Evolutionary conservation across 2,113 vertebrate genomes (phyloP).

Genomic region (Eupsittula cactorum): DNA sequence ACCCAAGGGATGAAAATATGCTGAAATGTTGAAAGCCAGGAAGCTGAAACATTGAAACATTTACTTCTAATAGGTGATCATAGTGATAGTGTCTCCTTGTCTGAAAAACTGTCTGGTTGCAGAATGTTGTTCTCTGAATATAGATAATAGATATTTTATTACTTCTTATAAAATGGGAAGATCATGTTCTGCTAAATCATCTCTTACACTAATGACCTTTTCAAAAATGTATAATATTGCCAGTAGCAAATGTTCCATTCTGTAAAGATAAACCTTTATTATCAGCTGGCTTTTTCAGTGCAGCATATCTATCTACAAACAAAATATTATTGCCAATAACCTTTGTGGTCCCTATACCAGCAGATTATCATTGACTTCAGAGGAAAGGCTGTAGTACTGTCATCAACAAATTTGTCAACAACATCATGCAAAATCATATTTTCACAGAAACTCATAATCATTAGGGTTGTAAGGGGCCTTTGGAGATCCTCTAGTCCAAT

Average conservation of each 20-base stretch:
- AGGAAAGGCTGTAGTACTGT: not conserved
- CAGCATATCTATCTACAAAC: not conserved
- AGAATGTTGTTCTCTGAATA: not conserved
- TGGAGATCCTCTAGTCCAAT: not conserved
- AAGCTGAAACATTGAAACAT: not conserved
- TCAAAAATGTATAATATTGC: not conserved
- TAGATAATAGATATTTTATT: not conserved
- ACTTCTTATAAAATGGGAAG: not conserved
- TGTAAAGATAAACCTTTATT: not conserved
- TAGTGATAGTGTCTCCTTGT: not conserved
- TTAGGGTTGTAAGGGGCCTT: not conserved
- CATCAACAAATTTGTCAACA: not conserved
- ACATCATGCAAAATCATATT: not conserved
- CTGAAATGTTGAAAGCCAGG: not conserved
- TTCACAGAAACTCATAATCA: not conserved
- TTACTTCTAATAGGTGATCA: not conserved
- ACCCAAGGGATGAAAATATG: not conserved
- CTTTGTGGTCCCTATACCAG: not conserved
- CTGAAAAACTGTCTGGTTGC: not conserved
- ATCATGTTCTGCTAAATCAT: not conserved
- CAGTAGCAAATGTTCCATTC: conserved; percentile 9
- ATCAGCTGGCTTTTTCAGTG: not conserved
- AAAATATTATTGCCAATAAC: conserved; percentile 10
- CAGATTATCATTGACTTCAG: not conserved
- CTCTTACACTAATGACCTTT: not conserved